Evolutionary conservation across 2,888 invertebrate genomes (phyloP).

Genomic region (Andrena bucephala): DNA sequence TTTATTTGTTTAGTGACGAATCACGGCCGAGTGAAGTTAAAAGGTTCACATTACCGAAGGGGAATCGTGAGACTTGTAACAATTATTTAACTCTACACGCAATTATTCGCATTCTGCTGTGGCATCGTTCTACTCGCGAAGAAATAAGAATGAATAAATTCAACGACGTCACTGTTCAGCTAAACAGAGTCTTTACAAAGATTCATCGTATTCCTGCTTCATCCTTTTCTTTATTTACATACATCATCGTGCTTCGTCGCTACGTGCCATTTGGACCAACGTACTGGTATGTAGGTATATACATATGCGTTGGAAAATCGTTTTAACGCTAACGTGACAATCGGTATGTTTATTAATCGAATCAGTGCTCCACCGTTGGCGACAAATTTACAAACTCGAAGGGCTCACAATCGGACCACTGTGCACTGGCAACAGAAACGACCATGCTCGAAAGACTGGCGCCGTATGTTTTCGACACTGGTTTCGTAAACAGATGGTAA

Average conservation of each 20-base stretch:
- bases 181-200: constrained; percentile 76
- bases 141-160: constrained; percentile 11
- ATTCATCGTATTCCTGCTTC: constrained; percentile 34
- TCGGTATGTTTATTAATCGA: constrained; percentile 10
- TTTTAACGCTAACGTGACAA: constrained; percentile 42
- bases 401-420: background rate
- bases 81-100: background rate
- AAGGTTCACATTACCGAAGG: background rate
- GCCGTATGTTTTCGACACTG: background rate
- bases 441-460: constrained; percentile 55
- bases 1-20: constrained; percentile 4
- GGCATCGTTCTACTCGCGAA: constrained; percentile 43
- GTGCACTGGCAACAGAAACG: constrained; percentile 20
- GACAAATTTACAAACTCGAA: constrained; percentile 21
- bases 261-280: constrained; percentile 40
- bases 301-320: constrained; percentile 25
- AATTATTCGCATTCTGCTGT: constrained; percentile 12
- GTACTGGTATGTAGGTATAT: background rate
- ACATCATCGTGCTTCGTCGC: constrained; percentile 57
- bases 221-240: constrained; percentile 58
- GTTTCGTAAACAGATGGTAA: background rate
- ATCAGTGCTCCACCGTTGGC: constrained; percentile 12
- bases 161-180: constrained; percentile 62
- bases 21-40: constrained; percentile 13
- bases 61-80: background rate